Percentiles rank a stretch among this genome's conserved stretches.
Conservation (phyloP, 2,113 vertebrate species). For the Corvus cornix region DNA sequence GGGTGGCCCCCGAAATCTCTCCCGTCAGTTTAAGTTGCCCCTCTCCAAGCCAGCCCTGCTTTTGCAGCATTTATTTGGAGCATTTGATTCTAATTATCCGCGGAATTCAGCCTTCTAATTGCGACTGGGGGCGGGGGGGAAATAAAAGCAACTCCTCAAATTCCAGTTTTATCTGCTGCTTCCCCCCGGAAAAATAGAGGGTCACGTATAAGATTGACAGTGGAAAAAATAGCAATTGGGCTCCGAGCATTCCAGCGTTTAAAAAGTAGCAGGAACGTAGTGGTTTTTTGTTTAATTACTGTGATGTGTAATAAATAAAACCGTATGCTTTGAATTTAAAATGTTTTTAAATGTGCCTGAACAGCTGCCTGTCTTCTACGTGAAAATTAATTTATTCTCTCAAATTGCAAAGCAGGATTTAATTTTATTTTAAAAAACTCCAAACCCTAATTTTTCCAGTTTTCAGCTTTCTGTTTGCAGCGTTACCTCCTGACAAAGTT, state of each 20-base stretch:
- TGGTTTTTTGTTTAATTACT: background rate
- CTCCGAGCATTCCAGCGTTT: background rate
- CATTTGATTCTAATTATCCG: constrained; percentile 68
- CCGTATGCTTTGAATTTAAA: background rate
- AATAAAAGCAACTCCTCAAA: background rate
- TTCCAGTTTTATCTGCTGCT: background rate
- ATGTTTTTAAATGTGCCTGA: background rate
- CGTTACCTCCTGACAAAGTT: background rate
- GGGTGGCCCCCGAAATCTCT: background rate
- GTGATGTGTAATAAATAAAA: background rate
- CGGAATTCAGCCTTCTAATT: constrained; percentile 46
- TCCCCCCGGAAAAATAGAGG: background rate
- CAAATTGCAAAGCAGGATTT: background rate
- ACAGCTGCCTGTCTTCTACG: fast-evolving
- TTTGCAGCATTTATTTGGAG: background rate
- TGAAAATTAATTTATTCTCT: background rate
- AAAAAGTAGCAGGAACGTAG: background rate
- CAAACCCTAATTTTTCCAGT: background rate
- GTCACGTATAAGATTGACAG: background rate
- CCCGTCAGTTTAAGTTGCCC: background rate
- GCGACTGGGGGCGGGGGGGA: background rate
- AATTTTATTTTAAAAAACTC: background rate
- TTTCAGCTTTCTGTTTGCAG: background rate
- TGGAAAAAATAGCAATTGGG: background rate
- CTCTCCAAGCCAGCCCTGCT: background rate